Evolutionary conservation across 2,888 invertebrate species (phyloP), one percentile per base, ranked within the genome.

Genomic region (Panorpa germanica): DNA sequence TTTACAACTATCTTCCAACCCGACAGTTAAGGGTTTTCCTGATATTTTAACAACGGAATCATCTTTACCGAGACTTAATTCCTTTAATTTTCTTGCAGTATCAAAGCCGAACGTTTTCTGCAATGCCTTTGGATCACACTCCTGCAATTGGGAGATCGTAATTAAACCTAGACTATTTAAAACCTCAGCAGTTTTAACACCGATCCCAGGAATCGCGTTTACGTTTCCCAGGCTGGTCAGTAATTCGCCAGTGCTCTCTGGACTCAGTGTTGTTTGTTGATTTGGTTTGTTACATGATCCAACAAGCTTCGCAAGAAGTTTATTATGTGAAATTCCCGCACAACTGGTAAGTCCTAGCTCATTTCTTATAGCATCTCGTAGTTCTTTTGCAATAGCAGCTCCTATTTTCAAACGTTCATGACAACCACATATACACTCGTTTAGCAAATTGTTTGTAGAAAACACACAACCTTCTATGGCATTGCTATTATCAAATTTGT

Each of bases 301-400:
- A 27, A 65, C 71, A 37, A 86, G 53, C 55, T 86, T 86, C 3
- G 85, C 75, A 44, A 85, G 50, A 34, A 85, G 52, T 54, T 86
- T 86, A 49, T 85, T 86, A 43, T 81, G 76, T 18, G 77, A 72
- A 36, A 85, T 65, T 28, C 86, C 86, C 19, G 82, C 81, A 57
- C 81, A 80, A 40, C 71, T 70, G 3, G 81, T 82, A 35, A 82
- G 62, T 29, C 73, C 69, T 39, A 83, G 55, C 38, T 76, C 70
- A 34, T 63, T 57, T 39, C 59, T 60, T 39, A 85, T 59, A 40
- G 65, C 65, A 37, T 70, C 59, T 30, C 85, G 63, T 45, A 85
- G 77, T 45, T 81, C 75, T 42, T 65, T 62, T 15, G 83, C 82
- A 42, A 86, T 68, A 41, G 66, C 63, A 38, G 76, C 69, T 39